Percentiles rank a stretch among this genome's conserved stretches.
phyloP scores from a whole-genome alignment of 2,888 invertebrate species.

The Ophion ventricosus region DNA sequence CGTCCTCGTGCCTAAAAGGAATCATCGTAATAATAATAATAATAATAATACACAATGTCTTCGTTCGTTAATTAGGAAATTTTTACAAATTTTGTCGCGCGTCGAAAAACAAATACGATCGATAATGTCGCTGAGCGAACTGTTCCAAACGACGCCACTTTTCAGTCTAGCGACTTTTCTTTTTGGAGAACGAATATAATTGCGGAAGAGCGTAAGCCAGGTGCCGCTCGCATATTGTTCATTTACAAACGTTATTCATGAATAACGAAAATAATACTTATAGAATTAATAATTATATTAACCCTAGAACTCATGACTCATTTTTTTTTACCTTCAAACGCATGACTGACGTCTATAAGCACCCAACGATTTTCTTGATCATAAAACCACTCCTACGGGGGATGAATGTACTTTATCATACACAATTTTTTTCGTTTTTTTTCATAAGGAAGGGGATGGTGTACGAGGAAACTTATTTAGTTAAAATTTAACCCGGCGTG shows the following conservation, averaged over 20 bases:
- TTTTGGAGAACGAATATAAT: slow-evolving; percentile 14
- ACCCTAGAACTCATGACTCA: too few species aligned
- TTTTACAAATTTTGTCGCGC: slow-evolving; percentile 27
- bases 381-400: too few species aligned
- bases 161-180: not conserved
- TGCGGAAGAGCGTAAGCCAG: slow-evolving; percentile 50
- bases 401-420: too few species aligned
- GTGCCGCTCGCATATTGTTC: slow-evolving; percentile 46
- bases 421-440: too few species aligned
- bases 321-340: too few species aligned
- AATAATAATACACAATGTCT: slow-evolving; percentile 10
- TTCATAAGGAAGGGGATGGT: too few species aligned
- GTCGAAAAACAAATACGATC: slow-evolving; percentile 40
- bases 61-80: slow-evolving; percentile 28
- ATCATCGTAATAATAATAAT: slow-evolving; percentile 29
- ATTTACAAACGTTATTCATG: slow-evolving; percentile 25
- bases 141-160: slow-evolving; percentile 10
- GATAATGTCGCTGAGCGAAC: slow-evolving; percentile 61
- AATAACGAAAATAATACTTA: slow-evolving; percentile 35
- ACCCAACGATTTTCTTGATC: too few species aligned
- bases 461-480: too few species aligned
- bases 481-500: too few species aligned
- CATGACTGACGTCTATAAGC: too few species aligned
- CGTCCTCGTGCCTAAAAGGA: slow-evolving; percentile 44
- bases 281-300: slow-evolving; percentile 4